Evolutionary conservation across 2,888 invertebrate genomes (phyloP).

Genomic region (Saturnia japonica): DNA sequence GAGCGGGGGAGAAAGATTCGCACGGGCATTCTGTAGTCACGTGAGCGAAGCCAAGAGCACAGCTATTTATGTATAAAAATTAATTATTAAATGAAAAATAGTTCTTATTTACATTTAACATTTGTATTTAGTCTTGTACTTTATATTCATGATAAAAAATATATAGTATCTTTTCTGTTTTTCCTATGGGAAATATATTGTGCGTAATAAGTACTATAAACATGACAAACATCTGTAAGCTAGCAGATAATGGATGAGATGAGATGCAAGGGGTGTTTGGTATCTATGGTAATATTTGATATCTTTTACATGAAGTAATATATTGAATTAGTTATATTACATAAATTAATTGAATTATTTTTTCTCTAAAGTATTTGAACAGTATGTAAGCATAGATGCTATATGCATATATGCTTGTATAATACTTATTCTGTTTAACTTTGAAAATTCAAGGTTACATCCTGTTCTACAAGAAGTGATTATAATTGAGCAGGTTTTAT

Average conservation of each 20-base stretch:
- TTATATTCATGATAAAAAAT: background rate
- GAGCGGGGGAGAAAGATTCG: too few species aligned
- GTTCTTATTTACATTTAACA: too few species aligned
- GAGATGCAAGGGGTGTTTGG: background rate
- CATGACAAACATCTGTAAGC: background rate
- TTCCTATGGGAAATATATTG: background rate
- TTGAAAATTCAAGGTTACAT: background rate
- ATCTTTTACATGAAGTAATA: background rate
- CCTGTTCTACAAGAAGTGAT: background rate
- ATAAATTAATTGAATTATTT: background rate
- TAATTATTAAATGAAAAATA: background rate
- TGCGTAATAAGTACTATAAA: background rate
- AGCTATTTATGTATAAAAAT: background rate
- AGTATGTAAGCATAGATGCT: background rate
- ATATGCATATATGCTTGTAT: background rate
- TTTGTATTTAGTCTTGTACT: background rate
- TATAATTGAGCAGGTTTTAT: background rate
- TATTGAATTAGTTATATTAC: background rate
- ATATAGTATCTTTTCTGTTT: background rate
- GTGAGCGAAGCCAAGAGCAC: too few species aligned
- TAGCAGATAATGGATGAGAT: background rate
- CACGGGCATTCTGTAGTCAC: too few species aligned
- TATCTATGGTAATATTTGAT: too few species aligned
- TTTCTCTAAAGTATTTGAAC: too few species aligned
- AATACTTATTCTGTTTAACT: background rate